These are phyloP conservation scores for Perdix hodgsoniae DNA, from an alignment of 2,797 vertebrate species.

Conservation along the genomic window DNA sequence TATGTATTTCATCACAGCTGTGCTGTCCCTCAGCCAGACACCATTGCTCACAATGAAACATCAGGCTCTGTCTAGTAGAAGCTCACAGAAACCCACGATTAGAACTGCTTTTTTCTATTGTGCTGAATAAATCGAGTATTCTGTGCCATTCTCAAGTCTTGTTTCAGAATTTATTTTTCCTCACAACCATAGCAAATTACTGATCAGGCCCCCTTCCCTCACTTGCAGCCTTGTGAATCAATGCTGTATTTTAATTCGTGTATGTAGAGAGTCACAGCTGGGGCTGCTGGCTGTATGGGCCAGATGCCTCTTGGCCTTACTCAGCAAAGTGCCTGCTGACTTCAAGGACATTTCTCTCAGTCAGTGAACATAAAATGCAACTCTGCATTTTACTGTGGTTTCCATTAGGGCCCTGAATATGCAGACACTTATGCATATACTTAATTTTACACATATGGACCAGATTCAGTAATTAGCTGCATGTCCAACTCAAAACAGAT, in stretches of 20 bases:
- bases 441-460: background rate
- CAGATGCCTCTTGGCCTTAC: constrained; percentile 22
- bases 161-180: background rate
- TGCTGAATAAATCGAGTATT: background rate
- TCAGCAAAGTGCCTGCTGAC: background rate
- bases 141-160: background rate
- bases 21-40: background rate
- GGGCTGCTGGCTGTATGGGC: background rate
- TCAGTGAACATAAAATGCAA: background rate
- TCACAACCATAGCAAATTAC: background rate
- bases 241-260: background rate
- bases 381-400: background rate
- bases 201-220: background rate
- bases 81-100: background rate
- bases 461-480: background rate
- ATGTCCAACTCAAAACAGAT: background rate
- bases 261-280: background rate
- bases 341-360: background rate
- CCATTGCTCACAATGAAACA: background rate
- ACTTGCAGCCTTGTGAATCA: background rate
- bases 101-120: background rate
- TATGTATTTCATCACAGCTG: background rate
- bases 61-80: background rate
- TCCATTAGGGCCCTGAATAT: background rate
- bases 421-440: background rate